These are phyloP conservation scores for Epirrita christyi DNA, from an alignment of 2,888 invertebrate species.

Conservation along the genomic window DNA sequence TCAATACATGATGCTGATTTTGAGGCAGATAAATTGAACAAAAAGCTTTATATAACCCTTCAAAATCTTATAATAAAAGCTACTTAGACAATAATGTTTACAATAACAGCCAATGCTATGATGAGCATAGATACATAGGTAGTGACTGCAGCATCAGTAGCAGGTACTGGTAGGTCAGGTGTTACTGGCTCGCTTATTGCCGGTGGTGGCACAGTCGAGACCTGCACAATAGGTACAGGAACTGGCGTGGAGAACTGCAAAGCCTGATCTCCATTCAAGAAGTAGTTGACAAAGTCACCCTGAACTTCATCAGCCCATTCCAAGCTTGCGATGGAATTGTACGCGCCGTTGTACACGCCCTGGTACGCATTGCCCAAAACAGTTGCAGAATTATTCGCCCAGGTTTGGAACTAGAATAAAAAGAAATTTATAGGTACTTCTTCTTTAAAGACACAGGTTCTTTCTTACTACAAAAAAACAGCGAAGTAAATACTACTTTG, in stretches of 20 bases:
- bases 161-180: conserved; percentile 49
- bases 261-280: conserved; percentile 46
- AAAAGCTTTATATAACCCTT: neutral
- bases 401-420: conserved; percentile 61
- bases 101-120: conserved; percentile 48
- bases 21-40: neutral
- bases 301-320: conserved; percentile 50
- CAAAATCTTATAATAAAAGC: conserved; percentile 3
- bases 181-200: conserved; percentile 51
- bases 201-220: conserved; percentile 39
- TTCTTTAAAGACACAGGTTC: neutral
- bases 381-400: conserved; percentile 52
- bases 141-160: conserved; percentile 54
- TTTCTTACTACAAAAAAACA: no score
- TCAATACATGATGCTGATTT: neutral
- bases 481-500: no score
- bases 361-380: conserved; percentile 46
- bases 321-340: conserved; percentile 48
- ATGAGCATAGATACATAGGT: conserved; percentile 52
- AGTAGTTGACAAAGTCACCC: conserved; percentile 55
- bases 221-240: conserved; percentile 8
- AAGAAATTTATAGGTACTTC: neutral
- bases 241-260: conserved; percentile 29
- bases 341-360: conserved; percentile 46
- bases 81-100: conserved; percentile 54